phyloP scores from a whole-genome alignment of 1,140 invertebrate genomes.

The Stenopsyche tienmushanensis region DNA sequence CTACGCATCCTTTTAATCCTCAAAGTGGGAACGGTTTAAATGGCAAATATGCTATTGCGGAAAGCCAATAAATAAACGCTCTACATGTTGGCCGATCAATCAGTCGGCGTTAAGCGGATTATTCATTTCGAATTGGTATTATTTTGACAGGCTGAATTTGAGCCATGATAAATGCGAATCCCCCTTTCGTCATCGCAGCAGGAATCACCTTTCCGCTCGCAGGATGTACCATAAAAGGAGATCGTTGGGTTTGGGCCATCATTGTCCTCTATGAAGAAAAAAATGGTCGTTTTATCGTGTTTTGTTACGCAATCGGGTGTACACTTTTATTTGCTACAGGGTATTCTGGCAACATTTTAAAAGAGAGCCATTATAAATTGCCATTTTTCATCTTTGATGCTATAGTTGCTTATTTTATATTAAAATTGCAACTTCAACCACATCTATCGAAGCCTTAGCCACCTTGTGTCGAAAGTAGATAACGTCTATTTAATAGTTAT shows the following conservation, averaged over 20 bases:
- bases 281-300: not conserved
- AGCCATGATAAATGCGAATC: not conserved
- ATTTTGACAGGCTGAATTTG: slow-evolving; percentile 14
- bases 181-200: not conserved
- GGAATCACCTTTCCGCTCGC: slow-evolving; percentile 1
- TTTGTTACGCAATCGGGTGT: not conserved
- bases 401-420: not conserved
- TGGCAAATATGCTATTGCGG: not conserved
- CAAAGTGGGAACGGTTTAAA: not conserved
- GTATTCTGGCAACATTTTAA: not conserved
- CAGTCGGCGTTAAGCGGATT: not conserved
- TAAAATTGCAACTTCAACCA: not conserved
- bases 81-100: not conserved
- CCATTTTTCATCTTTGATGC: not conserved
- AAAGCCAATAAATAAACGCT: not conserved
- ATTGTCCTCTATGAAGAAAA: not conserved
- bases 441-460: too few species aligned
- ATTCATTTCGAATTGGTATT: not conserved
- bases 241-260: slow-evolving; percentile 11
- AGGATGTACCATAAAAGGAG: slow-evolving; percentile 14
- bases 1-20: not conserved
- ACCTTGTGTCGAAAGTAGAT: not conserved
- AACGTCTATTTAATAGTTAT: not conserved
- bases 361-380: not conserved
- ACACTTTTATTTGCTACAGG: not conserved